Evolutionary conservation across 2,113 vertebrate genomes (phyloP).

Genomic region (Excalfactoria chinensis): DNA sequence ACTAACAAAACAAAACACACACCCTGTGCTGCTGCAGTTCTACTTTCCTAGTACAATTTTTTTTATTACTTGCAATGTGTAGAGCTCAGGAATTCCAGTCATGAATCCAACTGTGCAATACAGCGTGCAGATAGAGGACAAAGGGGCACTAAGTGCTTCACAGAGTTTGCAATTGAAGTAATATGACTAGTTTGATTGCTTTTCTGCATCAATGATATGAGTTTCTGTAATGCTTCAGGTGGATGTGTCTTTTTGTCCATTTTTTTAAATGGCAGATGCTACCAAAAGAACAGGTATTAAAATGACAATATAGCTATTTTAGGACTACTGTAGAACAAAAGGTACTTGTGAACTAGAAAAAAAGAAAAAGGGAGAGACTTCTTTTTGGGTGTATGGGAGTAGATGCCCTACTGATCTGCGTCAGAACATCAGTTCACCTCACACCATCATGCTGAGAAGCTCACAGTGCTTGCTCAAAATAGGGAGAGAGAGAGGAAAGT

Average conservation of each 20-base stretch:
- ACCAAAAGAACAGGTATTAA: not conserved
- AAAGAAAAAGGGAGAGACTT: not conserved
- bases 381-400: not conserved
- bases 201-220: not conserved
- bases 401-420: not conserved
- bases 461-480: not conserved
- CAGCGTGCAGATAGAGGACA: not conserved
- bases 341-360: not conserved
- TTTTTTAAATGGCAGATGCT: not conserved
- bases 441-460: rapidly evolving
- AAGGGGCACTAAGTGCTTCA: not conserved
- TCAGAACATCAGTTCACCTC: not conserved
- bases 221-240: not conserved
- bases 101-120: not conserved
- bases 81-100: not conserved
- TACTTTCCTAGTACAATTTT: not conserved
- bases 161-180: not conserved
- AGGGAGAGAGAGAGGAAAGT: not conserved
- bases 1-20: not conserved
- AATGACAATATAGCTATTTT: not conserved
- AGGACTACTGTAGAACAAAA: not conserved
- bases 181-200: not conserved
- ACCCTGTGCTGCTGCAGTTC: not conserved
- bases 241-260: rapidly evolving
- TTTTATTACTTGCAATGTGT: not conserved